Percentiles rank a stretch among this genome's conserved stretches.
Conservation (phyloP, 2,113 vertebrate genomes). For the Psophia crepitans region DNA sequence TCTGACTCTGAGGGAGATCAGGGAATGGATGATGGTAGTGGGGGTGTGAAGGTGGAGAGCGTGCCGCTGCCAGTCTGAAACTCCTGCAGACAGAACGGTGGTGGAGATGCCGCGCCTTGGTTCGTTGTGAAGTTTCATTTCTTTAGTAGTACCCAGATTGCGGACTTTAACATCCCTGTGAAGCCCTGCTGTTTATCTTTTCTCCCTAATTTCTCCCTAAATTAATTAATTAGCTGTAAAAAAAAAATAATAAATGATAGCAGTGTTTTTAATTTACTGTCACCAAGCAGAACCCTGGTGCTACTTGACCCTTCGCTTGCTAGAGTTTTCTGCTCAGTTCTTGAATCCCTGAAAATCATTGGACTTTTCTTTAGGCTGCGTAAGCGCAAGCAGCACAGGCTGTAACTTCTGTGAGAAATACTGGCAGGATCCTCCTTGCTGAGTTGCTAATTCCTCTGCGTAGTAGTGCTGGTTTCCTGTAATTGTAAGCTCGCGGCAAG, state of each 20-base stretch:
- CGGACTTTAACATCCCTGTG: background rate
- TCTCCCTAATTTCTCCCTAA: background rate
- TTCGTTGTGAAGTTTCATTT: background rate
- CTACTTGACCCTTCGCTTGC: background rate
- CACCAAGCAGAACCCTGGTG: background rate
- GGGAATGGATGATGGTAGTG: background rate
- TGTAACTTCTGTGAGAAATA: background rate
- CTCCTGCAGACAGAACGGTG: background rate
- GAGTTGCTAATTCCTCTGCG: constrained; percentile 20
- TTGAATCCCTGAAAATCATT: background rate
- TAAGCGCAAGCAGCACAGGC: background rate
- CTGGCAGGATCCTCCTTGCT: background rate
- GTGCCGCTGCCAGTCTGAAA: background rate
- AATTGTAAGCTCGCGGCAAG: background rate
- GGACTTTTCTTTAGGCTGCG: background rate
- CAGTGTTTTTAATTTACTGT: background rate
- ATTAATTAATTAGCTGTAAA: background rate
- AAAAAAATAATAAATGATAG: background rate
- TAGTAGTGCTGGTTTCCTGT: background rate
- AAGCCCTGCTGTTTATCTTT: background rate
- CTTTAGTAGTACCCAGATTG: background rate
- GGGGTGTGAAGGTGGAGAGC: background rate
- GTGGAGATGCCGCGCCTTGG: rapidly evolving
- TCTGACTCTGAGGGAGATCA: background rate
- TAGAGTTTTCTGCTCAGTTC: background rate